Evolutionary conservation across 1,140 invertebrate species (phyloP), one percentile per base, ranked within the genome.

Genomic region (Monochamus saltuarius): DNA sequence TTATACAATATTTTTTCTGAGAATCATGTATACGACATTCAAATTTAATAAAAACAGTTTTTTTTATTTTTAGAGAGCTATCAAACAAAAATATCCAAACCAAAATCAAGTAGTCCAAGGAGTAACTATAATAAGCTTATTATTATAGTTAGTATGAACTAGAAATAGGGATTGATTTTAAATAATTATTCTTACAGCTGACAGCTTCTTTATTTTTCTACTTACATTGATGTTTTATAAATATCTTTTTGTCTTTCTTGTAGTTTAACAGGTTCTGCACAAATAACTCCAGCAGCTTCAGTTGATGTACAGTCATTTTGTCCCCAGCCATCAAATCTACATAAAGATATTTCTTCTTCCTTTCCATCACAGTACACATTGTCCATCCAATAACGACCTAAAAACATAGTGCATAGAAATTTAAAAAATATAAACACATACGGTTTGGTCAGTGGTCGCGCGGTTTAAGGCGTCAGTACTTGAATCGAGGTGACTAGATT

Each of bases 301-400:
- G 80, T 81, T 19, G 80, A 76, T 17, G 84, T 79, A 73, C 94
- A 97, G 70, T 96, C 91, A 45, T 87, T 86, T 29, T 79, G 79
- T 11, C 88, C 91, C 92, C 91, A 95, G 7, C 89, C 90, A 65
- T 91, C 87, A 70, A 92, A 92, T 10, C 87, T 79, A 73, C 94
- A 97, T 1, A 86, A 73, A 0, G 80, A 76, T 9, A 97, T 69
- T 40, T 84, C 84, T 10, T 76, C 72, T 74, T 97, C 94, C 50
- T 83, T 82, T 0, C 94, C 94, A 67, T 87, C 82, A 75, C 94
- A 98, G 59, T 86, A 87, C 4, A 95, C 75, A 75, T 95, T 92
- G 73, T 96, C 93, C 87, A 97, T 88, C 90, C 91, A 95, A 66
- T 86, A 92, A 66, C 83, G 85, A 66, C 83, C 90, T 92, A 50